These are phyloP conservation scores for Brachirus orientalis DNA, from an alignment of 2,113 vertebrate genomes.

Conservation along the genomic window DNA sequence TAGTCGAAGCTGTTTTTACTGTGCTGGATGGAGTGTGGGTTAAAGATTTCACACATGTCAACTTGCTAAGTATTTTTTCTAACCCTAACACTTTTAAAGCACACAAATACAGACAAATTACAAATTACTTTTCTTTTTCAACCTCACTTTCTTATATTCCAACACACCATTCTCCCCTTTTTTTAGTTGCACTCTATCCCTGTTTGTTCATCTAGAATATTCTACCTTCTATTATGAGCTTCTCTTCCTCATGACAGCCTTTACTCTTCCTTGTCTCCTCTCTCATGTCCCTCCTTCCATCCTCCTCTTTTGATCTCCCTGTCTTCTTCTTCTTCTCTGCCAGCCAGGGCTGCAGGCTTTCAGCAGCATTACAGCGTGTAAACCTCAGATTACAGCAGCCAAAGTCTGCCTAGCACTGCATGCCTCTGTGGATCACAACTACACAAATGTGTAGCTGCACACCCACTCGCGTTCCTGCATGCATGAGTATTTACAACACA, in stretches of 20 bases:
- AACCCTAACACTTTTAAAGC: no score
- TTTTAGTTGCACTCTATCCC: no score
- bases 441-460: conserved; percentile 53
- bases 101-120: no score
- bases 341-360: conserved; percentile 75
- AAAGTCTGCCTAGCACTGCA: conserved; percentile 64
- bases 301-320: conserved; percentile 21
- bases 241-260: neutral
- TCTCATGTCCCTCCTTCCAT: conserved; percentile 30
- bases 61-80: no score
- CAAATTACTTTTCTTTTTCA: no score
- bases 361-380: conserved; percentile 79
- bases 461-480: conserved; percentile 40
- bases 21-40: no score
- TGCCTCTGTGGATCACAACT: conserved; percentile 72
- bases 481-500: conserved; percentile 28
- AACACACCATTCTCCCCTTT: no score
- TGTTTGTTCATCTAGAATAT: no score
- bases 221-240: no score
- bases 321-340: conserved; percentile 51
- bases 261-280: conserved; percentile 22
- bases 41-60: no score
- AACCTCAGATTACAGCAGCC: conserved; percentile 79
- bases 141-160: no score
- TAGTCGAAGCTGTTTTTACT: no score